Evolutionary conservation across 2,113 vertebrate genomes (phyloP).

Genomic region (Dascyllus trimaculatus): DNA sequence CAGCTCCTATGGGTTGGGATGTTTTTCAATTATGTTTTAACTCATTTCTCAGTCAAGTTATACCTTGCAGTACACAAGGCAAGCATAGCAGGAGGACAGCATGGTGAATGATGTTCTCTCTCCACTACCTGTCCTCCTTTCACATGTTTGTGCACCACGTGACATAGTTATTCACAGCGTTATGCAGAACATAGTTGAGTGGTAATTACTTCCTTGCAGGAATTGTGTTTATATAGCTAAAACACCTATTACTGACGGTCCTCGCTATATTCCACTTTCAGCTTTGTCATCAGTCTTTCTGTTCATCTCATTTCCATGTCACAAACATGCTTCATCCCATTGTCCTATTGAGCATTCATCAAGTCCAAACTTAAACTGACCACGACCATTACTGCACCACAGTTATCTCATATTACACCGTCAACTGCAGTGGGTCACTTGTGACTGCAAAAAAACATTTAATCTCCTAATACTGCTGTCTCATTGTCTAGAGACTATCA

Average conservation of each 20-base stretch:
- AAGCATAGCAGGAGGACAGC: conserved; percentile 1
- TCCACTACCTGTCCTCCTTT: conserved; percentile 5
- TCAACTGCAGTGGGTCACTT: conserved; percentile 14
- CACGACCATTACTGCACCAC: conserved; percentile 19
- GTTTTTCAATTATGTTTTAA: conserved; percentile 14
- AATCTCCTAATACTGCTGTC: conserved; percentile 5
- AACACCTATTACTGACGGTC: conserved; percentile 22
- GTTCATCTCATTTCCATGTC: conserved; percentile 42
- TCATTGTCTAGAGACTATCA: conserved; percentile 11
- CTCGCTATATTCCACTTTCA: conserved; percentile 24
- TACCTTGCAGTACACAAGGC: background rate
- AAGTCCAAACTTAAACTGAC: conserved; percentile 18
- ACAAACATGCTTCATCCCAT: background rate
- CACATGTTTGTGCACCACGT: conserved; percentile 11
- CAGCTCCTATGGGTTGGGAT: background rate
- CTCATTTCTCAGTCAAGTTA: conserved; percentile 16
- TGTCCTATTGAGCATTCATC: conserved; percentile 29
- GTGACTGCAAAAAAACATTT: conserved; percentile 7
- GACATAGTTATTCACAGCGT: conserved; percentile 11
- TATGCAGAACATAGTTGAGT: conserved; percentile 10
- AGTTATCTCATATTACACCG: conserved; percentile 26
- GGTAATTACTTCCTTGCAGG: conserved; percentile 3
- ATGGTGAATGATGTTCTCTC: conserved; percentile 5
- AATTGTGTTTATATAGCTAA: conserved; percentile 3
- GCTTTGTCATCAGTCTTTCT: conserved; percentile 40